Conservation (phyloP, 2,113 vertebrate genomes). For the Psittacara wagleri region DNA sequence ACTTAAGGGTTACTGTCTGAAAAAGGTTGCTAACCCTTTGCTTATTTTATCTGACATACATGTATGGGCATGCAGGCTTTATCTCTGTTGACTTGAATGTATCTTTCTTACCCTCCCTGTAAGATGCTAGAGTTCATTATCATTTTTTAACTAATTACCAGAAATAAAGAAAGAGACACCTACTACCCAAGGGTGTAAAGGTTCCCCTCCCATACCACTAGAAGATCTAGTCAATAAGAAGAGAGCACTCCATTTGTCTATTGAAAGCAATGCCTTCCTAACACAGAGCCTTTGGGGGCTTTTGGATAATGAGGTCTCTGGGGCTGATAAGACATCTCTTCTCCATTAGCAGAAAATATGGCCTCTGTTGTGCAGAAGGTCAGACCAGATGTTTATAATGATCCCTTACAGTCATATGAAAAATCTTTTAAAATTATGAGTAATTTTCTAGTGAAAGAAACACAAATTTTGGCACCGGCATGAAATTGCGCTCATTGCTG, state of each 20-base stretch:
- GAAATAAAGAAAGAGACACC: not conserved
- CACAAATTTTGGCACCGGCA: not conserved
- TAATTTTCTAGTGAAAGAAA: slow-evolving; percentile 35
- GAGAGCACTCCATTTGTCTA: not conserved
- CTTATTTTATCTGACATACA: not conserved
- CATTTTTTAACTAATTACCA: not conserved
- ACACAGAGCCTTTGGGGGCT: slow-evolving; percentile 4
- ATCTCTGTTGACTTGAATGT: not conserved
- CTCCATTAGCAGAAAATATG: slow-evolving; percentile 49
- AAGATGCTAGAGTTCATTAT: not conserved
- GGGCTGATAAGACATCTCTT: slow-evolving; percentile 42
- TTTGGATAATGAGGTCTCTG: slow-evolving; percentile 56
- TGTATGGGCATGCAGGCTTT: not conserved
- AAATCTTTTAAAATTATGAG: slow-evolving; percentile 1
- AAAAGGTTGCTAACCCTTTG: not conserved
- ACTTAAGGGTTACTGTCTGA: not conserved
- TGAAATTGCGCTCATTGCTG: not conserved
- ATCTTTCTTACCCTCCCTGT: not conserved
- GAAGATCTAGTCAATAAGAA: not conserved
- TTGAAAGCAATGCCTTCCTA: not conserved
- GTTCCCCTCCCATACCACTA: not conserved
- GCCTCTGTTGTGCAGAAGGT: slow-evolving; percentile 44
- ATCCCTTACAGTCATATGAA: slow-evolving; percentile 46
- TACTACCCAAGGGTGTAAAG: not conserved
- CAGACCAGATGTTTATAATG: slow-evolving; percentile 48